These are phyloP conservation scores for Nomada hirtipes DNA, from an alignment of 2,888 invertebrate species.

Conservation along the genomic window DNA sequence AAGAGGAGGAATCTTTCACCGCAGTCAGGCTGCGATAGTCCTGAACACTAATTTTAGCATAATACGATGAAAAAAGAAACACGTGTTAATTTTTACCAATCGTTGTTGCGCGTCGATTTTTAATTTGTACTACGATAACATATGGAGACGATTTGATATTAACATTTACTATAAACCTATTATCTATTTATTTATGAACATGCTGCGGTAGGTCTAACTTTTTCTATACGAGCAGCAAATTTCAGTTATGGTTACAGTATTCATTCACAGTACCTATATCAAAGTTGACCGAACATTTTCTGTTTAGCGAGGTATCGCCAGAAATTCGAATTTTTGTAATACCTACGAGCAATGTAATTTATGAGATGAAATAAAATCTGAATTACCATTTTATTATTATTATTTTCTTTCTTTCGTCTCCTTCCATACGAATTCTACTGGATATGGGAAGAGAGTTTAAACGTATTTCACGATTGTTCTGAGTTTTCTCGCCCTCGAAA, in stretches of 20 bases:
- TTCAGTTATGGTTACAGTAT: background rate
- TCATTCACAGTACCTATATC: background rate
- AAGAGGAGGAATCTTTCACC: no score
- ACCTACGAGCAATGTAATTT: conserved; percentile 35
- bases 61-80: conserved; percentile 5
- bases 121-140: conserved; percentile 4
- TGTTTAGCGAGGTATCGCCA: background rate
- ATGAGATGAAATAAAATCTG: conserved; percentile 37
- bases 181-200: conserved; percentile 11
- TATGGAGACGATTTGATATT: conserved; percentile 31
- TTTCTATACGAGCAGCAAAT: background rate
- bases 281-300: background rate
- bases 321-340: conserved; percentile 24
- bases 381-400: conserved; percentile 12
- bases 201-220: background rate
- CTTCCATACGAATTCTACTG: background rate
- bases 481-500: conserved; percentile 25
- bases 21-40: no score
- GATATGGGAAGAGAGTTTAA: background rate
- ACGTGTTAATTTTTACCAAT: background rate
- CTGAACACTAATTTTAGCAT: conserved; percentile 11
- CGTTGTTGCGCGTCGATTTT: conserved; percentile 13
- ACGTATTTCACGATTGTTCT: background rate
- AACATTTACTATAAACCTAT: conserved; percentile 19
- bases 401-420: background rate